Conservation (phyloP, 2,888 invertebrate genomes). For the Choristoneura rosaceana region DNA sequence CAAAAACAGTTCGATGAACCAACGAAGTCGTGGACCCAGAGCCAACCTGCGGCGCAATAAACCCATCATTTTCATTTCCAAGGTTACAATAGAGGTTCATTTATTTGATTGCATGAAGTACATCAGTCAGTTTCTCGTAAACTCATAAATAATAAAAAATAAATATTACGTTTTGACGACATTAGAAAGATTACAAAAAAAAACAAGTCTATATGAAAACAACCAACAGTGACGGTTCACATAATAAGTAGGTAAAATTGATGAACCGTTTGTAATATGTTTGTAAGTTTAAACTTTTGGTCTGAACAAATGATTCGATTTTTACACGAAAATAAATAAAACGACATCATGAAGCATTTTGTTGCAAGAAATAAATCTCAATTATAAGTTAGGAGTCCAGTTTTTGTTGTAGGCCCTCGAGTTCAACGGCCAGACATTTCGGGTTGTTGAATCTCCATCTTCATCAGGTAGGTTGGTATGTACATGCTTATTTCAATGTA, state of each 20-base stretch:
- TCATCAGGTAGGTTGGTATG: background rate
- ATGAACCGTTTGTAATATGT: no score
- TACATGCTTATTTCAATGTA: background rate
- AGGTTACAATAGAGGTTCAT: slow-evolving; percentile 48
- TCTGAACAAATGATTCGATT: no score
- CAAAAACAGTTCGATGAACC: slow-evolving; percentile 48
- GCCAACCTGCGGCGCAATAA: slow-evolving; percentile 33
- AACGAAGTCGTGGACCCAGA: slow-evolving; percentile 61
- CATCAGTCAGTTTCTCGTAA: background rate
- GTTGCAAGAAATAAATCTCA: slow-evolving; percentile 37
- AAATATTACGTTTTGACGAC: background rate
- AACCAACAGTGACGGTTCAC: slow-evolving; percentile 26
- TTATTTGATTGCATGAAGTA: slow-evolving; percentile 3
- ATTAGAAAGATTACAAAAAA: background rate
- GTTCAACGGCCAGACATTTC: slow-evolving; percentile 74
- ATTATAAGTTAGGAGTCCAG: slow-evolving; percentile 40
- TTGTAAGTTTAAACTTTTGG: no score
- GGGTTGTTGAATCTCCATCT: slow-evolving; percentile 61
- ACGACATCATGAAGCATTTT: background rate
- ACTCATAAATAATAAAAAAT: background rate
- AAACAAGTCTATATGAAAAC: background rate
- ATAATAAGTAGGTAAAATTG: background rate
- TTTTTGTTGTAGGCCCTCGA: slow-evolving; percentile 48
- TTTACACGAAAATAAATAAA: no score
- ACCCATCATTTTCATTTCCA: slow-evolving; percentile 58